Evolutionary conservation across 2,888 invertebrate species (phyloP).

Genomic region (Bellardia pandia): DNA sequence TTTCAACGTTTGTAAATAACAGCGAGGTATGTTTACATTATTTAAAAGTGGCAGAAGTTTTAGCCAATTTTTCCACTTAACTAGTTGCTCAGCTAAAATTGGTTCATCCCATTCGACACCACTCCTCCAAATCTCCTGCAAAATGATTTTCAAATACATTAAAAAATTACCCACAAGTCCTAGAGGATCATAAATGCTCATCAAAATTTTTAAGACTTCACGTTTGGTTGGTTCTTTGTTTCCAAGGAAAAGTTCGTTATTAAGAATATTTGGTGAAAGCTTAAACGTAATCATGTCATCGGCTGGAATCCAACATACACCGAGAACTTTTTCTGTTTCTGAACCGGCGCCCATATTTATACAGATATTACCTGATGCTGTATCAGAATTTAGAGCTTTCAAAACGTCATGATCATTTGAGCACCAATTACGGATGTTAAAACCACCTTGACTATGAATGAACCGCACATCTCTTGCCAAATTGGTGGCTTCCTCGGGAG

Average conservation of each 20-base stretch:
- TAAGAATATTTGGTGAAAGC: conserved; percentile 31
- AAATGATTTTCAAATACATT: too few species aligned
- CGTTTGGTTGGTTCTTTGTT: too few species aligned
- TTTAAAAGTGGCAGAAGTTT: conserved; percentile 66
- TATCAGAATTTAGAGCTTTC: neutral
- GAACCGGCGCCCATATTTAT: too few species aligned
- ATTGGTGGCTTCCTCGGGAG: conserved; percentile 18
- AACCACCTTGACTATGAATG: conserved; percentile 48
- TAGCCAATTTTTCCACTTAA: conserved; percentile 72
- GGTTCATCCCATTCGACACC: too few species aligned
- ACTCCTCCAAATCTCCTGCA: too few species aligned
- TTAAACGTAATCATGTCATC: conserved; percentile 54
- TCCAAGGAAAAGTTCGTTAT: neutral
- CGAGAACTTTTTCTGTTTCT: conserved; percentile 46
- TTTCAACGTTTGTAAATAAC: conserved; percentile 15
- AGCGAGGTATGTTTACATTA: conserved; percentile 44
- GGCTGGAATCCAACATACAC: conserved; percentile 50
- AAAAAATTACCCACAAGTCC: too few species aligned
- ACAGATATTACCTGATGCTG: neutral
- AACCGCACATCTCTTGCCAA: conserved; percentile 30
- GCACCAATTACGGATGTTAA: conserved; percentile 43
- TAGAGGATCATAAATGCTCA: too few species aligned
- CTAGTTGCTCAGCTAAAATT: conserved; percentile 50
- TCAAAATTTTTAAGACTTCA: too few species aligned
- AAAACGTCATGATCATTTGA: conserved; percentile 27